A percentile compares a stretch with the other conserved stretches of the same genome.
Conservation (phyloP, 2,113 vertebrate species). For the Acinonyx jubatus region DNA sequence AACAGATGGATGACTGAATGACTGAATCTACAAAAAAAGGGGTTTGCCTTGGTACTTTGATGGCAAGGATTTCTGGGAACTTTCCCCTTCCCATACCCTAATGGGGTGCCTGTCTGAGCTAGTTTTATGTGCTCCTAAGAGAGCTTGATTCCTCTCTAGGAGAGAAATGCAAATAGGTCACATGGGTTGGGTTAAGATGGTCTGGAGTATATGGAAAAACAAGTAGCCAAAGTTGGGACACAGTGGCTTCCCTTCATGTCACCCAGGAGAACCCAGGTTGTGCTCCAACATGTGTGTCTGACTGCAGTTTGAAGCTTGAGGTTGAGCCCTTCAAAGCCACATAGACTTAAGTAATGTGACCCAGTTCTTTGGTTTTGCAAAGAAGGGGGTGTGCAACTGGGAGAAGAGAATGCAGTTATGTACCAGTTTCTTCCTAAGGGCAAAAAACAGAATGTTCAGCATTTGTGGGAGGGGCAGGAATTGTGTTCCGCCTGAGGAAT, state of each 20-base stretch:
- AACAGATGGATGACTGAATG: not conserved
- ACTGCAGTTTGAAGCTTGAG: slow-evolving; percentile 51
- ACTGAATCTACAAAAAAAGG: not conserved
- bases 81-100: not conserved
- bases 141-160: not conserved
- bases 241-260: slow-evolving; percentile 11
- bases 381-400: not conserved
- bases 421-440: slow-evolving; percentile 72
- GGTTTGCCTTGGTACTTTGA: not conserved
- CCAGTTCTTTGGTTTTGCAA: slow-evolving; percentile 59
- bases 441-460: slow-evolving; percentile 73
- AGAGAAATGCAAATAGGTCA: not conserved
- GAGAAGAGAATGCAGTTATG: slow-evolving; percentile 67
- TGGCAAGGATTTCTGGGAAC: slow-evolving; percentile 40
- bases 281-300: slow-evolving; percentile 23
- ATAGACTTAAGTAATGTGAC: slow-evolving; percentile 63
- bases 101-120: not conserved
- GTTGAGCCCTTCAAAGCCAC: slow-evolving; percentile 64
- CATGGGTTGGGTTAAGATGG: not conserved
- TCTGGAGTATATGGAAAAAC: slow-evolving; percentile 45
- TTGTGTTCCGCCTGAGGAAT: slow-evolving; percentile 63
- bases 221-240: slow-evolving; percentile 32
- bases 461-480: slow-evolving; percentile 43
- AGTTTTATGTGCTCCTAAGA: slow-evolving; percentile 50
- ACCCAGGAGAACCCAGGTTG: not conserved